These are phyloP conservation scores for Teleogryllus occipitalis DNA, from an alignment of 1,140 invertebrate species.

Conservation along the genomic window DNA sequence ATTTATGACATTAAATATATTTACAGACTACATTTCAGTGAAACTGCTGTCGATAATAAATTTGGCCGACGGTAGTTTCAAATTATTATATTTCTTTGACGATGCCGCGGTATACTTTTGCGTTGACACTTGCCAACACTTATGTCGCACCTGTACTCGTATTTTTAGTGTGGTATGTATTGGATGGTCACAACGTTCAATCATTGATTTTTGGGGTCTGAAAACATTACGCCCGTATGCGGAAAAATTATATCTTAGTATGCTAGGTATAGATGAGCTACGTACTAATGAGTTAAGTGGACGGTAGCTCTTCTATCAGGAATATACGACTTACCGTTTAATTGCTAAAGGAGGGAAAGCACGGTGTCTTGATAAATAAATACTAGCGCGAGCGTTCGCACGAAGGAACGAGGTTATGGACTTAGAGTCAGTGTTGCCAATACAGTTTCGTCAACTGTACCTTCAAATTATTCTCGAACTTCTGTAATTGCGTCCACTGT, in stretches of 20 bases:
- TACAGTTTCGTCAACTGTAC: background rate
- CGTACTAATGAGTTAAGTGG: background rate
- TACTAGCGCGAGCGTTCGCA: background rate
- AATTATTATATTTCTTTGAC: background rate
- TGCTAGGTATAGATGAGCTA: background rate
- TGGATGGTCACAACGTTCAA: background rate
- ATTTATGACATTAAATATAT: background rate
- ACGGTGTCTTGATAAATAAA: background rate
- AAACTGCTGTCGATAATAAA: background rate
- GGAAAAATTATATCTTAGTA: background rate
- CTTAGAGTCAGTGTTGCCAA: background rate
- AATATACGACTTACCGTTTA: background rate
- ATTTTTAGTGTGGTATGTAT: no score
- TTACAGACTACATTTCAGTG: background rate
- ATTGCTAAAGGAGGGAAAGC: background rate
- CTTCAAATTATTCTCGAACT: background rate
- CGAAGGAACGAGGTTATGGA: background rate
- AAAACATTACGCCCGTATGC: background rate
- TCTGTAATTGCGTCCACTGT: no score
- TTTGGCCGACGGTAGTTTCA: background rate
- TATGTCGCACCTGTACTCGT: no score
- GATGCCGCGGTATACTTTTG: no score
- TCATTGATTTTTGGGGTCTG: background rate
- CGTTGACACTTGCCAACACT: no score
- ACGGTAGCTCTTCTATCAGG: background rate